Percentiles rank a stretch among this genome's conserved stretches.
Evolutionary conservation across 2,888 invertebrate genomes (phyloP).

Genomic region (Ophion ellenae): DNA sequence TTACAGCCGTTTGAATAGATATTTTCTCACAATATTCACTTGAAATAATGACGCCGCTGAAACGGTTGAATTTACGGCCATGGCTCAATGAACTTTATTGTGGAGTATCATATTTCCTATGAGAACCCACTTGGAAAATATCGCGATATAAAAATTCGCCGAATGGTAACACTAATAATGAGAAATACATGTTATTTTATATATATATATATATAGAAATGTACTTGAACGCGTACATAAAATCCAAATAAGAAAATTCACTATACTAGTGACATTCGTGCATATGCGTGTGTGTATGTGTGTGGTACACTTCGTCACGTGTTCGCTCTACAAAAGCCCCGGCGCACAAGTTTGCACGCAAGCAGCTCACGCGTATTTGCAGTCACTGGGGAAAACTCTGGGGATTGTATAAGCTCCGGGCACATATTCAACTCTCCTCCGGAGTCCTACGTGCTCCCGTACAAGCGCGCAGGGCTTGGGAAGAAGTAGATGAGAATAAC

Average conservation of each 20-base stretch:
- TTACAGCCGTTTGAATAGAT: too few relatives aligned
- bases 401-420: conserved; percentile 31
- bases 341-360: conserved; percentile 10
- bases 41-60: too few relatives aligned
- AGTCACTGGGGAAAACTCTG: conserved; percentile 28
- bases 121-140: too few relatives aligned
- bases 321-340: conserved; percentile 36
- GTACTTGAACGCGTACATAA: not conserved
- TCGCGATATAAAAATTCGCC: too few relatives aligned
- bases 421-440: conserved; percentile 15
- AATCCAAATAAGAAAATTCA: not conserved
- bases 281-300: not conserved
- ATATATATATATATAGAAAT: not conserved
- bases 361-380: conserved; percentile 9
- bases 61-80: too few relatives aligned
- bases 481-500: conserved; percentile 34
- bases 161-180: too few relatives aligned
- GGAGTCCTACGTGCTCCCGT: conserved; percentile 16
- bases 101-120: too few relatives aligned
- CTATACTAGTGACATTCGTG: not conserved
- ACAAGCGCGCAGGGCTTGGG: not conserved
- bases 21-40: too few relatives aligned
- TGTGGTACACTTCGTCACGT: conserved; percentile 35
- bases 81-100: too few relatives aligned
- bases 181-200: too few relatives aligned